Evolutionary conservation across 2,113 vertebrate species (phyloP).

Genomic region (Glareola pratincola): DNA sequence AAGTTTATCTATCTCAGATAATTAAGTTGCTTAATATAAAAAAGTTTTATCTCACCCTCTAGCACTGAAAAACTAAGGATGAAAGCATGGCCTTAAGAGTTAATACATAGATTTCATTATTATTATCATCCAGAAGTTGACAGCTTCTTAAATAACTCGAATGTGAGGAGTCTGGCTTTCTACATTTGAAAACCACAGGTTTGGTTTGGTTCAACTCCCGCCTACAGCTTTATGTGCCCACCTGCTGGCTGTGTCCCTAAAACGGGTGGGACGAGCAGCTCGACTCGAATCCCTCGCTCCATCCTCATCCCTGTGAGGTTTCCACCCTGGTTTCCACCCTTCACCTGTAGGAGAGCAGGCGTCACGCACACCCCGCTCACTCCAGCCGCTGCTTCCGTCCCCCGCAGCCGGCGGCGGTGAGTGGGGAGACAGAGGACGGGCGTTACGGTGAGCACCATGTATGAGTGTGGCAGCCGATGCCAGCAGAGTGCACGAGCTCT

Average conservation of each 20-base stretch:
- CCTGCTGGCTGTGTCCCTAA: not conserved
- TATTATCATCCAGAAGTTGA: not conserved
- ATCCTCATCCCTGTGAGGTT: not conserved
- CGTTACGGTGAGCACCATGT: not conserved
- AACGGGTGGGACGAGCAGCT: not conserved
- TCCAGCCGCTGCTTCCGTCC: fast-evolving
- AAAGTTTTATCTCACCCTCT: not conserved
- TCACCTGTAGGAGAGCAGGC: not conserved
- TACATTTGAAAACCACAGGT: not conserved
- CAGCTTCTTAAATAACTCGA: not conserved
- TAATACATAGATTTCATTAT: not conserved
- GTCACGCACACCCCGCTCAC: not conserved
- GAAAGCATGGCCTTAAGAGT: conserved; percentile 31
- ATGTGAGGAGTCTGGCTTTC: not conserved
- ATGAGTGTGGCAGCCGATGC: not conserved
- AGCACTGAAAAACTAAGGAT: conserved; percentile 44
- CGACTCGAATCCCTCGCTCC: not conserved
- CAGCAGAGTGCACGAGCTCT: not conserved
- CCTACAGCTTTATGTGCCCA: not conserved
- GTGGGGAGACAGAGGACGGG: fast-evolving
- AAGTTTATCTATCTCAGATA: not conserved
- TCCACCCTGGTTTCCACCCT: not conserved
- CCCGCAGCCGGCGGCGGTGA: fast-evolving
- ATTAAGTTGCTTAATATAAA: conserved; percentile 13
- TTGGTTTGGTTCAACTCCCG: not conserved